phyloP scores from a whole-genome alignment of 2,888 invertebrate species.

The Chrysomela aeneicollis region DNA sequence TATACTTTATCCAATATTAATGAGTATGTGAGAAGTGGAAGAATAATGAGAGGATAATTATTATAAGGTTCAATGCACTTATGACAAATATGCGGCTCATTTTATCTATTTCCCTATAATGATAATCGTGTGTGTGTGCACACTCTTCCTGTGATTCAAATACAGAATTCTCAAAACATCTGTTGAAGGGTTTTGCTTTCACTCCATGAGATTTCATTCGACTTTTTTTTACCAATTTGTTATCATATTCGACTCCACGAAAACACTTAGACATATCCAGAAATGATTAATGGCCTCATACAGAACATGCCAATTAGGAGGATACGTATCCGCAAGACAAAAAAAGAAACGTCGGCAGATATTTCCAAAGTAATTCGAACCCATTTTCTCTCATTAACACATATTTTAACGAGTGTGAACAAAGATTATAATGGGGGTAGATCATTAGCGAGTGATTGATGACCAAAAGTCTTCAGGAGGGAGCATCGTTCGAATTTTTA shows the following conservation, averaged over 20 bases:
- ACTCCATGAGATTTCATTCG: background rate
- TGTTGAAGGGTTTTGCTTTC: background rate
- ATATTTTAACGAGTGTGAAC: slow-evolving; percentile 33
- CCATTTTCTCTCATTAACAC: slow-evolving; percentile 23
- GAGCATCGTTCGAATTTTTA: background rate
- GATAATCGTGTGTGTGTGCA: too few relatives aligned
- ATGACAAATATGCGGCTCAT: too few relatives aligned
- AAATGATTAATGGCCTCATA: background rate
- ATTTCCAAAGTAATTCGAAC: slow-evolving; percentile 22
- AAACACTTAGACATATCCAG: background rate
- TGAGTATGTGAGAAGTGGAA: too few relatives aligned
- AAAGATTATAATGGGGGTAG: slow-evolving; percentile 30
- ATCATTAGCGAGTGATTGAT: slow-evolving; percentile 32
- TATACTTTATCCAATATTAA: too few relatives aligned
- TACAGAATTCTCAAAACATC: background rate
- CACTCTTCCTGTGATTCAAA: too few relatives aligned
- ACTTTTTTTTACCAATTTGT: background rate
- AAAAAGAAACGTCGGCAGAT: background rate
- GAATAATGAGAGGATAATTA: too few relatives aligned
- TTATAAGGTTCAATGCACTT: too few relatives aligned
- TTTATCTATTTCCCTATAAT: too few relatives aligned
- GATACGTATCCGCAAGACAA: background rate
- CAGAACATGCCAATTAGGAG: slow-evolving; percentile 2
- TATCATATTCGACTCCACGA: background rate
- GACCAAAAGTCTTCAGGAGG: background rate